Evolutionary conservation across 2,888 invertebrate species (phyloP).

Genomic region (Acanthosoma haemorrhoidale): DNA sequence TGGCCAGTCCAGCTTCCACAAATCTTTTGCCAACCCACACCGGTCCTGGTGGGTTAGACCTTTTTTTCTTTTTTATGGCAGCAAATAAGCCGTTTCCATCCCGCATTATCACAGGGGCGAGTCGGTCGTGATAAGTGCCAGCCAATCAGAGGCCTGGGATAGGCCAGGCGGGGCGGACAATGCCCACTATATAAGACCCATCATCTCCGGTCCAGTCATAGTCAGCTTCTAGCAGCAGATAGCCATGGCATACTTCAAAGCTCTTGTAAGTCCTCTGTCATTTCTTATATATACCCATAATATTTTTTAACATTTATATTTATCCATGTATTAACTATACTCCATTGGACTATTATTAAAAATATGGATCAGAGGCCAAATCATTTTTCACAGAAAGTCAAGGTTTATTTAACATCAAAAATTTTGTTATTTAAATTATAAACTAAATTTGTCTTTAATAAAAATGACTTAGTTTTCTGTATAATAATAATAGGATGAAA

Average conservation of each 20-base stretch:
- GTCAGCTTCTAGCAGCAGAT: slow-evolving; percentile 9
- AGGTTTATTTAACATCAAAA: too few species aligned
- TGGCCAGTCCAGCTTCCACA: neutral
- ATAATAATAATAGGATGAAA: too few species aligned
- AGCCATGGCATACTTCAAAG: slow-evolving; percentile 23
- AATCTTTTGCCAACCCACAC: neutral
- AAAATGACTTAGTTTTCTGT: too few species aligned
- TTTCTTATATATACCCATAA: neutral
- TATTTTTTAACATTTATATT: neutral
- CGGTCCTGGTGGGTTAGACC: neutral
- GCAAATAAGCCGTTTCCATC: too few species aligned
- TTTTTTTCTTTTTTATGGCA: too few species aligned
- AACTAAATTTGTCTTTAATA: too few species aligned
- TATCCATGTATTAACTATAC: neutral
- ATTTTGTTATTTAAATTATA: too few species aligned
- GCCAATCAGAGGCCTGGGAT: neutral
- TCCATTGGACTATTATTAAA: too few species aligned
- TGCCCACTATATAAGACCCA: slow-evolving; percentile 3
- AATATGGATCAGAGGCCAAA: too few species aligned
- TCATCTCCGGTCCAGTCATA: neutral
- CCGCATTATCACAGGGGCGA: too few species aligned
- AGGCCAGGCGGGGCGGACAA: neutral
- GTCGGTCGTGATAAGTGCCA: neutral
- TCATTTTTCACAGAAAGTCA: too few species aligned
- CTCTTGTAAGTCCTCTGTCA: neutral